Evolutionary conservation across 2,888 invertebrate species (phyloP), one percentile per base, ranked within the genome.

Genomic region (Metellina segmentata): DNA sequence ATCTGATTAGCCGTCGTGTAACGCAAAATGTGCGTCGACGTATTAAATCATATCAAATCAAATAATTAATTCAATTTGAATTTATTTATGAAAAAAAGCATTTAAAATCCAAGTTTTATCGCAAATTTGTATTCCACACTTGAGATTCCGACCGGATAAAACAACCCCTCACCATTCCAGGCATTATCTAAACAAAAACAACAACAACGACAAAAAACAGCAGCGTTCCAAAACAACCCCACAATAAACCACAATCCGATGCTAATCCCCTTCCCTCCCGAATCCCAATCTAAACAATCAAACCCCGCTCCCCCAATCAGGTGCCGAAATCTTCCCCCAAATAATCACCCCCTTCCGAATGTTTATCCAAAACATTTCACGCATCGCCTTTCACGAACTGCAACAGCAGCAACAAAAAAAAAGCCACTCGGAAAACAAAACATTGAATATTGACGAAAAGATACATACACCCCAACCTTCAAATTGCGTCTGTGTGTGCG

Each of bases 391-490:
- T 74, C 34, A 13, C 82, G 19, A 19, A 70, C 51, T 53, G 74
- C n/a, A n/a, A n/a, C n/a, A n/a, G 74, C 72, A 83, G 52, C 83
- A 74, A 51, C 83, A 83, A 81, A 61, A 77, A 81, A 81, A 53
- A 53, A 16, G 49, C 9, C 61, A 34, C 70, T 13, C 34, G 7
- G 8, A 75, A 81, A 88, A 88, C 88, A 88, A 88, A 85, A 83
- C 69, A 90, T 78, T 51, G 70, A 71, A 82, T 77, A 82, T 75
- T 82, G 89, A 89, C 89, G 83, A 90, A 79, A 85, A 85, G 72
- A 85, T 85, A 85, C 78, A 79, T 61, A 20, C 61, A 34, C 74
- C 71, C n/a, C 74, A 19, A 20, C 34, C 72, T 61, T 48, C 34
- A 75, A 53, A 75, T 34, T 74, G 53, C 51, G 70, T 69, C 53